Conservation (phyloP, 92 coral and sea anemone species). For the Galaxea fascicularis region DNA sequence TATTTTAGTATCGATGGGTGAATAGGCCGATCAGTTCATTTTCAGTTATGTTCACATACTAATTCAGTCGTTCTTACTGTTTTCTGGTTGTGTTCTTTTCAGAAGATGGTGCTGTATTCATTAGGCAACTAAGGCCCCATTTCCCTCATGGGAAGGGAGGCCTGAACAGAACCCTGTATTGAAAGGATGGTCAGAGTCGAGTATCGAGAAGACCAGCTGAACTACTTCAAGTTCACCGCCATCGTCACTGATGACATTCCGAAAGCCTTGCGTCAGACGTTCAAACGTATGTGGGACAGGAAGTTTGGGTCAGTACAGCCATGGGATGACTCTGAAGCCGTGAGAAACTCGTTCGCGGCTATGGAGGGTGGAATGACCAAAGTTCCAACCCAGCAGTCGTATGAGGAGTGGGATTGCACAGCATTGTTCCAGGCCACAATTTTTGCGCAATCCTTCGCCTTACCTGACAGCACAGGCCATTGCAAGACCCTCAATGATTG, state of each 20-base stretch:
- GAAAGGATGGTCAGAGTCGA: neutral
- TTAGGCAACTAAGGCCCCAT: constrained; percentile 19
- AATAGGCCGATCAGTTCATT: too few relatives aligned
- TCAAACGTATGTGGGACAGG: constrained; percentile 55
- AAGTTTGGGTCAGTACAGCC: constrained; percentile 42
- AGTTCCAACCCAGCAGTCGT: constrained; percentile 18
- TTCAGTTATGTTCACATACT: too few relatives aligned
- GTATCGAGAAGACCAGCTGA: constrained; percentile 27
- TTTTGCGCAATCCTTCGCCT: too few relatives aligned
- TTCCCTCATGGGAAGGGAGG: constrained; percentile 1
- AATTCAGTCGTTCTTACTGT: neutral
- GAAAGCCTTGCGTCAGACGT: constrained; percentile 60
- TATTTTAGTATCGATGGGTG: too few relatives aligned
- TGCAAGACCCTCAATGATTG: too few relatives aligned
- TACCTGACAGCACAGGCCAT: too few relatives aligned
- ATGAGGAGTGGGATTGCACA: neutral
- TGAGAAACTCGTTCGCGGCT: constrained; percentile 35
- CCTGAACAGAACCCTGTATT: neutral
- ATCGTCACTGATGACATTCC: constrained; percentile 53
- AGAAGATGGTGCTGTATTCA: constrained; percentile 14
- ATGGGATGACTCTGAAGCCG: constrained; percentile 65
- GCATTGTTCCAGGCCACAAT: neutral
- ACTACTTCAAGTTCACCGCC: constrained; percentile 40
- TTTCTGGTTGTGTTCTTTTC: constrained; percentile 9
- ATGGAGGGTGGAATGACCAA: neutral